Evolutionary conservation across 2,113 vertebrate species (phyloP).

Genomic region (Serinus canaria): DNA sequence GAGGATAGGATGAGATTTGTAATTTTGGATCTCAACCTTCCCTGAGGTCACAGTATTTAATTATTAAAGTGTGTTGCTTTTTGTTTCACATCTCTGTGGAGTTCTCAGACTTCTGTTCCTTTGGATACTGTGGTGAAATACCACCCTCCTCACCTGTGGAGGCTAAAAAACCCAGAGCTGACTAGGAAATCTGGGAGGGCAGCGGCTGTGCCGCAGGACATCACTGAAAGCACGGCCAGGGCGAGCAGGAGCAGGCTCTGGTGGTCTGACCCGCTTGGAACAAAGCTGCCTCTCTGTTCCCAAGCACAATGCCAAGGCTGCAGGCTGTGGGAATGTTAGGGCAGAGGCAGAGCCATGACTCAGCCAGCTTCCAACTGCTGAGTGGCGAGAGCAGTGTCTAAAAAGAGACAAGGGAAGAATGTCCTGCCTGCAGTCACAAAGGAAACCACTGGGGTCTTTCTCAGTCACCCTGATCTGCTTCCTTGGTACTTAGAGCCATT

Average conservation of each 20-base stretch:
- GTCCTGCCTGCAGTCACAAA: neutral
- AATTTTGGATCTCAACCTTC: constrained; percentile 16
- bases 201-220: neutral
- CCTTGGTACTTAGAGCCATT: neutral
- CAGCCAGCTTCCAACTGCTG: neutral
- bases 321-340: neutral
- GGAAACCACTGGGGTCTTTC: neutral
- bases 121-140: neutral
- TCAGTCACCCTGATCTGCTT: neutral
- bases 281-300: neutral
- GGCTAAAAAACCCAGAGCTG: neutral
- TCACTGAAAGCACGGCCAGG: accelerated
- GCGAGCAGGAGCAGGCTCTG: neutral
- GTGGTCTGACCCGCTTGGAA: neutral
- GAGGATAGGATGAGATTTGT: neutral
- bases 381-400: neutral
- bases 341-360: neutral
- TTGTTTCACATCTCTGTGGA: neutral
- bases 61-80: constrained; percentile 6
- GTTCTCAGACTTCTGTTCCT: neutral
- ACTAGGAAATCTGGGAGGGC: neutral
- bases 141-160: neutral
- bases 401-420: neutral
- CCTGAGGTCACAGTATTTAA: neutral
- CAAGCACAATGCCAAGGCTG: neutral